phyloP scores from a whole-genome alignment of 2,797 vertebrate species.

The Crossoptilon crossoptilon region DNA sequence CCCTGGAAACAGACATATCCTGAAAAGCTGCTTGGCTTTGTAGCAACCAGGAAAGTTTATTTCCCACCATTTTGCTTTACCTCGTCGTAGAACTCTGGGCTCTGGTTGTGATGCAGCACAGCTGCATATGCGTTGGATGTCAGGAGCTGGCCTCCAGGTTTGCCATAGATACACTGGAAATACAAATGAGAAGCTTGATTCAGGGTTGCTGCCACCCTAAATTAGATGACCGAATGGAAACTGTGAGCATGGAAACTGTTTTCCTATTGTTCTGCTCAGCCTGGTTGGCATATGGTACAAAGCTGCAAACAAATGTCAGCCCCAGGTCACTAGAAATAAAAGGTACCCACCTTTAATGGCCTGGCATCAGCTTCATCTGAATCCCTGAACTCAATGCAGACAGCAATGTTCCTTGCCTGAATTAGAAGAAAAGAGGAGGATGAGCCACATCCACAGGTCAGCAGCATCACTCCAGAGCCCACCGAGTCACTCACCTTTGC shows the following conservation, averaged over 20 bases:
- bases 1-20: not conserved
- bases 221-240: not conserved
- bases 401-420: slow-evolving; percentile 94
- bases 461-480: not conserved
- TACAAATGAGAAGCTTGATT: not conserved
- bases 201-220: not conserved
- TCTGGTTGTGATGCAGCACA: slow-evolving; percentile 96
- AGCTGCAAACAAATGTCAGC: not conserved
- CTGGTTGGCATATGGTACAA: not conserved
- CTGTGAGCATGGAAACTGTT: not conserved
- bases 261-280: not conserved
- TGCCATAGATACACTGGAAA: slow-evolving; percentile 95
- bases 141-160: slow-evolving; percentile 89
- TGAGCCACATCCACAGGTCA: not conserved
- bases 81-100: slow-evolving; percentile 97
- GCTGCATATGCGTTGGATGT: slow-evolving; percentile 85
- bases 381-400: slow-evolving; percentile 93
- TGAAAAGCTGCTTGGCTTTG: not conserved
- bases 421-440: not conserved
- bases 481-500: slow-evolving; percentile 86
- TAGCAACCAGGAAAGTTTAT: not conserved
- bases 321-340: not conserved
- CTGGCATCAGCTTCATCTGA: slow-evolving; percentile 89
- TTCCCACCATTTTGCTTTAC: slow-evolving; percentile 75
- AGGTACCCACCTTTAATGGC: slow-evolving; percentile 86